phyloP scores from a whole-genome alignment of 53 echinoderm and acorn worm species.

The Apostichopus leukothele region DNA sequence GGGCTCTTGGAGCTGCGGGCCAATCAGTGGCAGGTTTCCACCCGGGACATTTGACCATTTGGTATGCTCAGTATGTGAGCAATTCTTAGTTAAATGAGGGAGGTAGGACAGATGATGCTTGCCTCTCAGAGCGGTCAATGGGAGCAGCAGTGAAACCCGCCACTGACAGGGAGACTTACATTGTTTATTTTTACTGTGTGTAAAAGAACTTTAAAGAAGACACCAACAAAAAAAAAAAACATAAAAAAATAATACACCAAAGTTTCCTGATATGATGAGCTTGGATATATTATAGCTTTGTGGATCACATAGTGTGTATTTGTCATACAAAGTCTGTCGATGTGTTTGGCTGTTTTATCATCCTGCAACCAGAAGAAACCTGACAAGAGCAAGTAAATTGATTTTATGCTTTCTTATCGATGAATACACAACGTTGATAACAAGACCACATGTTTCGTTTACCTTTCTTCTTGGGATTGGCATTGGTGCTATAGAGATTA shows the following conservation, averaged over 20 bases:
- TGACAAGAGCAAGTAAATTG: too few species aligned
- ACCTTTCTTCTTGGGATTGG: too few species aligned
- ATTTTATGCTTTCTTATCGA: too few species aligned
- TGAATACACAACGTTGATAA: too few species aligned
- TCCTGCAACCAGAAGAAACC: too few species aligned
- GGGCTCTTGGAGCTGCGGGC: constrained; percentile 33
- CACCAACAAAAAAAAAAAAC: too few species aligned
- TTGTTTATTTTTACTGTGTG: constrained; percentile 32
- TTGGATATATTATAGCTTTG: neutral
- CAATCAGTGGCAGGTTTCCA: constrained; percentile 42
- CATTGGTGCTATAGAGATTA: too few species aligned
- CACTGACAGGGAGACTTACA: constrained; percentile 11
- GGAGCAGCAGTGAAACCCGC: constrained; percentile 22
- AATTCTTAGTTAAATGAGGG: constrained; percentile 43
- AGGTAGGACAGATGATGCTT: constrained; percentile 11
- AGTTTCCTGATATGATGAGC: neutral
- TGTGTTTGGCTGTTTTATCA: too few species aligned
- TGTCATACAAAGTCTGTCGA: too few species aligned
- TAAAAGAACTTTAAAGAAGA: neutral
- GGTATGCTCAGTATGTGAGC: constrained; percentile 44
- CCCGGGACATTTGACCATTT: constrained; percentile 45
- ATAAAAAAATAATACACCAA: neutral
- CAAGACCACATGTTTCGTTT: too few species aligned
- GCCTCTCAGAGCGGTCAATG: constrained; percentile 45
- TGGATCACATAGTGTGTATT: neutral